Percentiles rank a stretch among this genome's conserved stretches.
Conservation (phyloP, 2,113 vertebrate genomes). For the Lampris megalopsis region DNA sequence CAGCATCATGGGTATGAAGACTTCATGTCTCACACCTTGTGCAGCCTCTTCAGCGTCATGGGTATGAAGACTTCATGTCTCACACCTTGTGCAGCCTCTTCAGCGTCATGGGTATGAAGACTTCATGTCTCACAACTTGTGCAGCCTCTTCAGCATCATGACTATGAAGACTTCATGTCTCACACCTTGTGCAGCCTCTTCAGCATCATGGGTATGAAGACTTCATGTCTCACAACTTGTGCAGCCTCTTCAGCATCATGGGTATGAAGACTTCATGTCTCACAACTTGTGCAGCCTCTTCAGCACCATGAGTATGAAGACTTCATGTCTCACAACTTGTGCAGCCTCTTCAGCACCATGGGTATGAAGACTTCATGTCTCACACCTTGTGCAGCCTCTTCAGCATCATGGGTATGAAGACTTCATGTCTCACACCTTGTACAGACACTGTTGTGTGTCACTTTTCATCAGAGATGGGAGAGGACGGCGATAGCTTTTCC, state of each 20-base stretch:
- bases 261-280: conserved; percentile 34
- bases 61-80: conserved; percentile 34
- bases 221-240: conserved; percentile 31
- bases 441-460: conserved; percentile 31
- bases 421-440: conserved; percentile 42
- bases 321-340: conserved; percentile 30
- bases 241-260: conserved; percentile 38
- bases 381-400: conserved; percentile 36
- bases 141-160: conserved; percentile 38
- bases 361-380: conserved; percentile 34
- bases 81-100: conserved; percentile 37
- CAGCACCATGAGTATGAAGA: conserved; percentile 39
- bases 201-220: conserved; percentile 40
- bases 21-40: no score
- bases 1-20: no score
- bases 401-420: conserved; percentile 40
- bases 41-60: conserved; percentile 26
- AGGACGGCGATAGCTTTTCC: conserved; percentile 26
- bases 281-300: conserved; percentile 32
- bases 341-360: conserved; percentile 38
- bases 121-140: conserved; percentile 31
- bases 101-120: conserved; percentile 40
- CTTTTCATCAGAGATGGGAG: conserved; percentile 21
- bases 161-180: conserved; percentile 33
- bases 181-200: conserved; percentile 36